Conservation (phyloP, 2,113 vertebrate species). For the Oreochromis spilurus region DNA sequence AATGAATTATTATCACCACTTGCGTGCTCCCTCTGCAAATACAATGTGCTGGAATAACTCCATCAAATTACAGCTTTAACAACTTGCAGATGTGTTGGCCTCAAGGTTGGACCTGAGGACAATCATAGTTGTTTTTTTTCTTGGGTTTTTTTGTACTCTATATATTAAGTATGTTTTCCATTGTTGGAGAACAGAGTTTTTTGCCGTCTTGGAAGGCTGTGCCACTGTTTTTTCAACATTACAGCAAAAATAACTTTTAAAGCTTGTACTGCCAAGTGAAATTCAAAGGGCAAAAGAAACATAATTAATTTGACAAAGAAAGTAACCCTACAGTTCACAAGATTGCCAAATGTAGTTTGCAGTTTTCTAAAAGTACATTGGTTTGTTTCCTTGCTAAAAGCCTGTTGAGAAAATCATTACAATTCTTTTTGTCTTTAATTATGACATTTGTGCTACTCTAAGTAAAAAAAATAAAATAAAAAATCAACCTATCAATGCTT, state of each 20-base stretch:
- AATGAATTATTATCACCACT: not conserved
- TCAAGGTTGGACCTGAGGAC: not conserved
- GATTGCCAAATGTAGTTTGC: not conserved
- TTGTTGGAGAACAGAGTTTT: not conserved
- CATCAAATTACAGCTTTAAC: not conserved
- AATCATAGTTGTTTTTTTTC: not conserved
- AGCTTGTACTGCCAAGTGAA: not conserved
- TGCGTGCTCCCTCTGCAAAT: not conserved
- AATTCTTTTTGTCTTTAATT: not conserved
- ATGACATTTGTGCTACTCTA: not conserved
- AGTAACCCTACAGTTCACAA: not conserved
- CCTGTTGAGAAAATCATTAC: not conserved
- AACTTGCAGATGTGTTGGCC: not conserved
- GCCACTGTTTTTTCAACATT: not conserved
- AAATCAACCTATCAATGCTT: not conserved
- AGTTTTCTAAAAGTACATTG: not conserved
- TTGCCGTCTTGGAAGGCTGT: not conserved
- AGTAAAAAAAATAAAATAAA: fast-evolving
- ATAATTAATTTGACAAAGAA: not conserved
- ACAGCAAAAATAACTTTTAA: not conserved
- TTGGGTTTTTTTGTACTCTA: not conserved
- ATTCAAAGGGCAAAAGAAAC: not conserved
- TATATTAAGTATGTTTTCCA: not conserved
- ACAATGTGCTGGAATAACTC: not conserved
- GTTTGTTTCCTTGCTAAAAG: not conserved